Percentiles rank a stretch among this genome's conserved stretches.
These are phyloP conservation scores for Cyrtonyx montezumae DNA, from an alignment of 2,113 vertebrate species.

Conservation along the genomic window DNA sequence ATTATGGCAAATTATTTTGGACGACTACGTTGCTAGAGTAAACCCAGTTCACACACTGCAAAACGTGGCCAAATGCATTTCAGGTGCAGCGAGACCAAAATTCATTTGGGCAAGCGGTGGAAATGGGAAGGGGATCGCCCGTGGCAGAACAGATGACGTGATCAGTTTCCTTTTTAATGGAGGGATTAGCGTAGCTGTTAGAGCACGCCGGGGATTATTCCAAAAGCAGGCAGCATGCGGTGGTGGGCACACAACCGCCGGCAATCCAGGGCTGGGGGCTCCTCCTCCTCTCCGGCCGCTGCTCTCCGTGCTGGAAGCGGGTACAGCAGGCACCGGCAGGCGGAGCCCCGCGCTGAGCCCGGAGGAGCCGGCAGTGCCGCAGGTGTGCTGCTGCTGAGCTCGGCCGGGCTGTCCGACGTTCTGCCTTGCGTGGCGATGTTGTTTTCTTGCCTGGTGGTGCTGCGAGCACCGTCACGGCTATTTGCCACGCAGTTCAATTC, in stretches of 20 bases:
- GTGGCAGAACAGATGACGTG: neutral
- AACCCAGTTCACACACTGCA: neutral
- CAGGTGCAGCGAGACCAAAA: neutral
- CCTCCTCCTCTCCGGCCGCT: too few relatives aligned
- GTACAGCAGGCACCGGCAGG: neutral
- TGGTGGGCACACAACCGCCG: too few relatives aligned
- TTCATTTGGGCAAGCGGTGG: neutral
- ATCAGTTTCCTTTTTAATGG: neutral
- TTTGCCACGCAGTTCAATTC: conserved; percentile 49
- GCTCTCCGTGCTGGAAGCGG: neutral
- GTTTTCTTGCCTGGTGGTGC: conserved; percentile 45
- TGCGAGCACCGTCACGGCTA: conserved; percentile 10
- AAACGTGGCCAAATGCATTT: neutral
- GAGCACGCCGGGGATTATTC: neutral
- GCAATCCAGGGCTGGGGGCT: too few relatives aligned
- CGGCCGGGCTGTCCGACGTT: neutral
- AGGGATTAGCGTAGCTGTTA: neutral
- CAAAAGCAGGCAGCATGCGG: neutral
- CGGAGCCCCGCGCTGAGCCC: neutral
- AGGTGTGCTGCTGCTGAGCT: too few relatives aligned
- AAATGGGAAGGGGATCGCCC: neutral
- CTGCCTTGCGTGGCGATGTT: neutral
- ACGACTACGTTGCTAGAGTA: neutral
- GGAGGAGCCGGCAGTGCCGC: neutral
- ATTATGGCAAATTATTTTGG: neutral